Percentiles rank a stretch among this genome's conserved stretches.
Conservation (phyloP, 2,797 vertebrate species). For the Falco naumanni region DNA sequence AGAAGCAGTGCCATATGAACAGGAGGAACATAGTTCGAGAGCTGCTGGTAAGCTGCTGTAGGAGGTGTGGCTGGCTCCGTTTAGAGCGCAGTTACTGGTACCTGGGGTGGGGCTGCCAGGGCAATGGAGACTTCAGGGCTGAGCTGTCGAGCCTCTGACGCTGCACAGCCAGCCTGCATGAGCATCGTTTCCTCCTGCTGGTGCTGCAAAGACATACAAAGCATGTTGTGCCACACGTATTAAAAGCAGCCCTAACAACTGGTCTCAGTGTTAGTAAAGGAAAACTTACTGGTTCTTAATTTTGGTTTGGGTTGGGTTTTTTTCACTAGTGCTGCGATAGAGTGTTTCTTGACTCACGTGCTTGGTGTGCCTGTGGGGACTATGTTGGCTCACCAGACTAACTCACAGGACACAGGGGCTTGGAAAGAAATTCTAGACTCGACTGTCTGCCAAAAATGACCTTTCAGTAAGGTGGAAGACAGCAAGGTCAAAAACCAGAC, state of each 20-base stretch:
- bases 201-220: background rate
- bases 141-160: background rate
- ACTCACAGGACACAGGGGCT: background rate
- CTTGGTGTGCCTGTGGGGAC: background rate
- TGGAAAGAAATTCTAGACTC: background rate
- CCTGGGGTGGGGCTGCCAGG: background rate
- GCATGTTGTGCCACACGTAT: background rate
- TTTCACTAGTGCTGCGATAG: too few species aligned
- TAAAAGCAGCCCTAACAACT: background rate
- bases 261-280: background rate
- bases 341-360: background rate
- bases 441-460: background rate
- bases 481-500: background rate
- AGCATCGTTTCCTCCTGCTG: background rate
- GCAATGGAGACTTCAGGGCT: background rate
- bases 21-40: background rate
- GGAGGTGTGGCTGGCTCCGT: accelerated
- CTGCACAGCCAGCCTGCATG: background rate
- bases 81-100: background rate
- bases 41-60: background rate
- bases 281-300: background rate
- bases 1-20: background rate
- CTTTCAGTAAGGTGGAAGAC: background rate
- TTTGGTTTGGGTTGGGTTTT: background rate
- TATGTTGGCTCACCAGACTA: background rate